These are phyloP conservation scores for Eulemur mongoz DNA, from an alignment of 2,797 vertebrate species.

Conservation along the genomic window DNA sequence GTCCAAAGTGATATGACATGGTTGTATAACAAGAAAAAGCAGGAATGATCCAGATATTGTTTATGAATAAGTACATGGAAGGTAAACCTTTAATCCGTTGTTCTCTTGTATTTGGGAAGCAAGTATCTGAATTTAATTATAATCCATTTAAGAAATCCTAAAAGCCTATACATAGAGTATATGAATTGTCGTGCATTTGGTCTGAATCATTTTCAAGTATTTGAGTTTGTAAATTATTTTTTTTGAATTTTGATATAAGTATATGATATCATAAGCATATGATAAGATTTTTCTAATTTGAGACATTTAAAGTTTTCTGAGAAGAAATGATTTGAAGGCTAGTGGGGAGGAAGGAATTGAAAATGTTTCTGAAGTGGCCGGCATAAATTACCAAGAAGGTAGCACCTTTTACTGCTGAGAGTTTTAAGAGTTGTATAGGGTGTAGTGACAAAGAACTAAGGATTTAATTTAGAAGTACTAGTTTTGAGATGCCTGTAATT, in stretches of 20 bases:
- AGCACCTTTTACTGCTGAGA: neutral
- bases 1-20: neutral
- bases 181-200: neutral
- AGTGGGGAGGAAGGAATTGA: neutral
- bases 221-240: neutral
- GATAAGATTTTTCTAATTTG: no score
- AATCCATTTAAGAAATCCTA: neutral
- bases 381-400: neutral
- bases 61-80: neutral
- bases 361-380: neutral
- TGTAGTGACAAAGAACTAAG: neutral
- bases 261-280: neutral
- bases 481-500: constrained; percentile 7
- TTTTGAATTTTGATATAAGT: neutral
- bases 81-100: neutral
- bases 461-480: neutral
- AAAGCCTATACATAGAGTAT: neutral
- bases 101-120: neutral
- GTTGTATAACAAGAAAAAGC: neutral
- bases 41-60: neutral
- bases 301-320: no score
- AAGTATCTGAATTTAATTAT: constrained; percentile 22
- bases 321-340: neutral
- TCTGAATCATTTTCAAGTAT: neutral
- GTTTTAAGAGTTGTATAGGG: neutral